Evolutionary conservation across 2,113 vertebrate genomes (phyloP), one percentile per base, ranked within the genome.

Genomic region (Platichthys stellatus): DNA sequence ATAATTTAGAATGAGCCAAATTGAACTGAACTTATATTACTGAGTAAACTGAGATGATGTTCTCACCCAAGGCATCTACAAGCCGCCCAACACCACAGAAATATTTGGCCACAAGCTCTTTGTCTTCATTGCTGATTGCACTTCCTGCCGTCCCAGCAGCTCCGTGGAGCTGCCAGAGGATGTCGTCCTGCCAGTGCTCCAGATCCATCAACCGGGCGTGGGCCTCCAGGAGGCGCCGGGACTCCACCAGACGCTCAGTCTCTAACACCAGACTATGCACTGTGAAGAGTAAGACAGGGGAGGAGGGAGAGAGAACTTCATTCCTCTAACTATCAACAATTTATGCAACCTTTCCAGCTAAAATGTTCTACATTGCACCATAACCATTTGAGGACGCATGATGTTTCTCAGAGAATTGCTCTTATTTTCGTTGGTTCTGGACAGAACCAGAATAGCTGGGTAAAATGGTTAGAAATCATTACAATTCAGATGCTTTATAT

Each of bases 131-230:
- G 40, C 79, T 85, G 73, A 93, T 81, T 11, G 24, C 11, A 3
- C 81, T 66, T 35, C 78, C 82, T 56, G 86, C 20, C 0, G 51
- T 53, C 45, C 74, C 76, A 3, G 72, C 57, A 1, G 74, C 54
- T 78, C 90, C 90, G 10, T 86, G 92, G 45, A 98, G 92, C 89
- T 96, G 95, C 82, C 88, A 92, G 6, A 96, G 93, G 13, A 97
- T 94, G 85, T 96, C 92, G 1, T 98, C 96, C 86, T 94, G 95
- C 81, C 97, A 96, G 14, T 86, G 90, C 80, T 99, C 97, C 83
- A 99, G 90, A 54, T 97, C 94, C 95, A 96, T 95, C 20, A 99
- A 93, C 62, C 88, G 93, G 3, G 89, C 92, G 0, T 99, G 98
- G 28, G 97, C 97, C 82, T 98, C 96, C 80, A 99, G 88, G 59